Base-by-base conservation (phyloP, 35 echinoderm and acorn worm genomes). In the Strongylocentrotus purpuratus region DNA sequence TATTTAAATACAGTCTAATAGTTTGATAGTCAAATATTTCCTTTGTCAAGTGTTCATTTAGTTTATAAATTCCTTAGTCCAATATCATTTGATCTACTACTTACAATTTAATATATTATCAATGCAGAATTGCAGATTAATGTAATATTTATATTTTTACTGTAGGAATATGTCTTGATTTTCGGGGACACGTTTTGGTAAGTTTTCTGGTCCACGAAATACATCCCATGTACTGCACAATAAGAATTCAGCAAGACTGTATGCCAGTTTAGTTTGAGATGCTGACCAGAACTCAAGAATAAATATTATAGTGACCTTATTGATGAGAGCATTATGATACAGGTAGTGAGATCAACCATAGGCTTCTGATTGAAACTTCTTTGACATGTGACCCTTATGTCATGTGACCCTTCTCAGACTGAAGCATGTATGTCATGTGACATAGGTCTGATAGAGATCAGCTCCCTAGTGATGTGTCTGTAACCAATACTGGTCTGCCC, bases 371-470 rank as follows among this genome's bases (percentile, higher is more conserved):
- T n/a, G 65, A 78, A 14, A 28, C 65, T 28, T 78, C 20, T 78
- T 8, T 78, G 65, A 22, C 65, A 78, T 78, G 61, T 71, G 61
- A 71, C 61, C 4, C 2, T 20, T 71, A 25, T 71, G 61, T 71
- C 61, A 71, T 71, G 65, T 78, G 65, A 78, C 65, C 65, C 65
- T 78, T 78, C 65, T 78, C 20, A 28, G 65, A 78, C 25, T 78
- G 65, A 78, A 28, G 65, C 22, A n/a, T 78, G 65, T 78, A 78
- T 78, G 65, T 78, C 65, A 78, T 78, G 65, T 78, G 65, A 78
- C 65, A 78, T 78, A 28, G 65, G 65, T 78, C 65, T 78, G 65
- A 78, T 78, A 78, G 65, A 78, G 65, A 78, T 78, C 65, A 78
- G 65, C 65, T 78, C 65, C 65, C 65, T 8, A n/a, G 20, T 28